A percentile compares a stretch with the other conserved stretches of the same genome.
These are phyloP conservation scores for Anguilla marmorata DNA, from an alignment of 2,797 vertebrate genomes.

Conservation along the genomic window DNA sequence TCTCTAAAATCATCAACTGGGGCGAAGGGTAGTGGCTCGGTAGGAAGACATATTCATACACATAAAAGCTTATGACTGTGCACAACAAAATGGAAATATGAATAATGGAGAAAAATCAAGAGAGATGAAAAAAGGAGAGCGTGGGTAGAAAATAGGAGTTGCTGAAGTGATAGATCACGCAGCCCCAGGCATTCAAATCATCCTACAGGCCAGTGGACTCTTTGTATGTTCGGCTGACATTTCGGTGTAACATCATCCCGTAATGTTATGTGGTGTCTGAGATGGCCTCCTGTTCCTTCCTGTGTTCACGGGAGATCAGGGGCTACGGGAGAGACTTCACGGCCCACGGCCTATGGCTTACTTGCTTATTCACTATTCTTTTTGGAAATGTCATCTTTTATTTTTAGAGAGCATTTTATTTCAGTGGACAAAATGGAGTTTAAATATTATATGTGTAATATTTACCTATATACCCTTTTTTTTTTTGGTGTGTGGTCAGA, in stretches of 20 bases:
- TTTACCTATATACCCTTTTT: not conserved
- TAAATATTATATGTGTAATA: not conserved
- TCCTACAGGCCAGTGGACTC: conserved; percentile 78
- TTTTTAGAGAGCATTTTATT: conserved; percentile 2
- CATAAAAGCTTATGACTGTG: conserved; percentile 38
- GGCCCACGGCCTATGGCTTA: conserved; percentile 14
- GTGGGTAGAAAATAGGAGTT: conserved; percentile 78
- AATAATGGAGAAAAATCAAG: conserved; percentile 56
- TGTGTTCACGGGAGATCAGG: conserved; percentile 62
- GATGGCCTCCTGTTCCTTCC: conserved; percentile 64
- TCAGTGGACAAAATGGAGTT: not conserved
- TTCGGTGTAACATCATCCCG: conserved; percentile 77
- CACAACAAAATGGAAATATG: conserved; percentile 16
- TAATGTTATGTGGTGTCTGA: conserved; percentile 67
- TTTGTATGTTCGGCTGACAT: conserved; percentile 76
- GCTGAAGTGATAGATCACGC: conserved; percentile 77
- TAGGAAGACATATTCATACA: conserved; percentile 16
- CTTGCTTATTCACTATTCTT: not conserved
- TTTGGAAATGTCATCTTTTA: conserved; percentile 16
- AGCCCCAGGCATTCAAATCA: conserved; percentile 74
- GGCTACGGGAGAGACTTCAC: conserved; percentile 48
- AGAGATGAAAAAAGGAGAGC: conserved; percentile 69
- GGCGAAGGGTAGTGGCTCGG: not conserved
- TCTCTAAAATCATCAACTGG: not conserved
- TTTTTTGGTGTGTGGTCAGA: conserved; percentile 29